Evolutionary conservation across 1,140 invertebrate genomes (phyloP).

Genomic region (Nixonia krombeini): DNA sequence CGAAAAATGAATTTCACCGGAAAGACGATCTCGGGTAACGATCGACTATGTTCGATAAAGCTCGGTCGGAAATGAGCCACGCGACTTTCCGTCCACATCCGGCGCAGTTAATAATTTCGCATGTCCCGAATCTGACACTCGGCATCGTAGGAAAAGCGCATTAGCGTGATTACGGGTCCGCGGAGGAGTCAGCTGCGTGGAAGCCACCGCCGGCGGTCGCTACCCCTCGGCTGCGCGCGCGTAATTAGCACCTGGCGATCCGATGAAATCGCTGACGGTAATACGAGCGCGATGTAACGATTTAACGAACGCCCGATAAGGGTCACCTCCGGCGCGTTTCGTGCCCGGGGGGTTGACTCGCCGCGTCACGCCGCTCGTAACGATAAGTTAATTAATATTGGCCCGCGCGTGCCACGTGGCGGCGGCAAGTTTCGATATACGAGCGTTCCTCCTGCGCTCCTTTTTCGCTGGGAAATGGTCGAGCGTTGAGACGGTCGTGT

Average conservation of each 20-base stretch:
- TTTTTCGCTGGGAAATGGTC: neutral
- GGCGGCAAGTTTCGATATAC: neutral
- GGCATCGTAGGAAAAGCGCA: conserved; percentile 46
- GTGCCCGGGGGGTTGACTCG: neutral
- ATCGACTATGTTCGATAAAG: no score
- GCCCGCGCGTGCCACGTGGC: neutral
- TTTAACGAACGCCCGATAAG: conserved; percentile 48
- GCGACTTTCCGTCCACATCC: no score
- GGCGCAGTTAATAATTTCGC: conserved; percentile 22
- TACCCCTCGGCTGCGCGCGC: conserved; percentile 42
- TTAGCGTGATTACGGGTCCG: conserved; percentile 67
- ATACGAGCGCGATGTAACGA: conserved; percentile 53
- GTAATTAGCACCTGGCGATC: conserved; percentile 71
- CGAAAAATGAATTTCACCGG: no score
- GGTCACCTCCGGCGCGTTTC: conserved; percentile 27
- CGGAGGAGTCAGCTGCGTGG: conserved; percentile 57
- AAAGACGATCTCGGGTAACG: no score
- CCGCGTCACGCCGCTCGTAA: neutral
- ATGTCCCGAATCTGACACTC: conserved; percentile 3
- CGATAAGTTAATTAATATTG: neutral
- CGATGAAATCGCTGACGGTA: conserved; percentile 65
- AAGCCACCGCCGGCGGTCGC: conserved; percentile 16
- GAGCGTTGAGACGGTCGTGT: no score
- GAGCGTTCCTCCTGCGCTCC: no score
- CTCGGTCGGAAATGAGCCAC: no score